Evolutionary conservation across 2,888 invertebrate genomes (phyloP), one percentile per base, ranked within the genome.

Genomic region (Drosophila atroscutellata): DNA sequence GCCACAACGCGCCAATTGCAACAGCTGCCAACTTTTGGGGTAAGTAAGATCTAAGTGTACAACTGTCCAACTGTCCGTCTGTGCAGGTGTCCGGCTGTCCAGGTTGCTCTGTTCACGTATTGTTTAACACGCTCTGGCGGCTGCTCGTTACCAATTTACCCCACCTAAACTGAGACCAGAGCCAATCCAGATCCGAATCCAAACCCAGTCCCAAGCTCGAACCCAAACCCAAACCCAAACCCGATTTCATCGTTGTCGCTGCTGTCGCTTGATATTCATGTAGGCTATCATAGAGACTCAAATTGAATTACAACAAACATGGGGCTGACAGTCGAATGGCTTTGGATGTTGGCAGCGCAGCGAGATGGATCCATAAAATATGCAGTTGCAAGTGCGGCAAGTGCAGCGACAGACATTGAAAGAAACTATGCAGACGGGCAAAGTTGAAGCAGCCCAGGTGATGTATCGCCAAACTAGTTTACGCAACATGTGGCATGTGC

Each of bases 381-480:
- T 77, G 68, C 81, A 79, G 74, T 77, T 81, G 83, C 86, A 84
- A 84, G 87, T 84, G 84, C 87, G 59, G 85, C 45, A 84, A 84
- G 85, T 84, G 84, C 87, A 61, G 82, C 61, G 78, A 77, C 74
- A 64, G 78, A 77, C 77, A 78, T 67, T 63, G 67, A 9, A 56
- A 54, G 61, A 57, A 62, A 65, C 61, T 58, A 47, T 63, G 66
- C 65, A 49, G 64, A 63, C 69, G 63, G 30, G 1, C 3, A 26
- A 45, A 45, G 45, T 45, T 24, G 2, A 34, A 42, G 58, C 70
- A 54, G 60, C 69, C 77, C 87, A 86, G 89, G 86, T 87, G 89
- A 87, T 87, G 85, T 87, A 89, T 89, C 80, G 75, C 75, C 69
- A 85, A 87, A 87, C 86, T 89, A 87, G 86, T 89, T 86, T 86